These are phyloP conservation scores for Hippoglossus stenolepis DNA, from an alignment of 2,113 vertebrate species.

Conservation along the genomic window DNA sequence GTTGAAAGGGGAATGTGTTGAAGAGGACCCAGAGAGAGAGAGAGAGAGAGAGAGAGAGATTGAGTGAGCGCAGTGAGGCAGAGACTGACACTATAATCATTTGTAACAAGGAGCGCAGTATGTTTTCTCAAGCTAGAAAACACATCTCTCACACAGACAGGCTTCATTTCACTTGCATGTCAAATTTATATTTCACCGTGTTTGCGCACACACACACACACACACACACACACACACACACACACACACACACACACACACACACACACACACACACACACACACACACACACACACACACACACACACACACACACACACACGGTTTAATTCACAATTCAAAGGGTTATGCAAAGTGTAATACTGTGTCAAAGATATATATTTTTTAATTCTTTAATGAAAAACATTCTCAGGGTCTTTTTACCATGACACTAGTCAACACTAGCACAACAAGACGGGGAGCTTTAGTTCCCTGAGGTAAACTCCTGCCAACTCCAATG, in stretches of 20 bases:
- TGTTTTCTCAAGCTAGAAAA: slow-evolving; percentile 15
- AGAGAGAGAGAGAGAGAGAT: neutral
- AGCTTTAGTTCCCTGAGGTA: slow-evolving; percentile 31
- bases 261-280: slow-evolving; percentile 59
- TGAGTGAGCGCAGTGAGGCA: neutral
- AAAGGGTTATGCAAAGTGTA: slow-evolving; percentile 36
- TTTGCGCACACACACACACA: slow-evolving; percentile 2
- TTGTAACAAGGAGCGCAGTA: slow-evolving; percentile 23
- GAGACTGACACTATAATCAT: slow-evolving; percentile 17
- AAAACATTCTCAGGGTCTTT: slow-evolving; percentile 39
- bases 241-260: too few relatives aligned
- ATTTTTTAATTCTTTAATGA: slow-evolving; percentile 29
- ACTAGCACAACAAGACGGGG: slow-evolving; percentile 23
- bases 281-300: slow-evolving; percentile 42
- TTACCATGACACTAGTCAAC: slow-evolving; percentile 25
- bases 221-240: slow-evolving; percentile 51
- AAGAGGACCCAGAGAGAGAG: neutral
- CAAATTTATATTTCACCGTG: slow-evolving; percentile 1
- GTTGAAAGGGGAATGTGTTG: neutral
- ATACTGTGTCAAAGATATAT: slow-evolving; percentile 37
- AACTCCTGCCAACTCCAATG: slow-evolving; percentile 44
- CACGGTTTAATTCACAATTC: slow-evolving; percentile 53
- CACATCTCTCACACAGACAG: slow-evolving; percentile 8
- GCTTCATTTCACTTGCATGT: slow-evolving; percentile 33
- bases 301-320: slow-evolving; percentile 33